Evolutionary conservation across 2,888 invertebrate species (phyloP).

Genomic region (Lasioglossum morio): DNA sequence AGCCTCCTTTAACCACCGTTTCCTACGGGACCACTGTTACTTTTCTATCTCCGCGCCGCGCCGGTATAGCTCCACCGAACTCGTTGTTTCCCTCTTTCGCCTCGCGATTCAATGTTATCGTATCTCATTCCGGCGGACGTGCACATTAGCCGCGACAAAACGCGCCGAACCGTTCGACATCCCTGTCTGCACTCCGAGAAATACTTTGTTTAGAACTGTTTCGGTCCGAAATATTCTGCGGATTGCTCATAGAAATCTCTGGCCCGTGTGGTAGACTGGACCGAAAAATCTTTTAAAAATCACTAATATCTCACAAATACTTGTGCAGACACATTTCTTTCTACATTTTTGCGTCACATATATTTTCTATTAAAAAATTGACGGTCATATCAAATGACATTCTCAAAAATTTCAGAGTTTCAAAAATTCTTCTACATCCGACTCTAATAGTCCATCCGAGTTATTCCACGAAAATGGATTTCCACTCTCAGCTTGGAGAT

Average conservation of each 20-base stretch:
- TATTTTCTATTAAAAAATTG: no score
- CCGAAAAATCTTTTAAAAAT: no score
- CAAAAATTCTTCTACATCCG: not conserved
- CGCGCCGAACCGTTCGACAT: not conserved
- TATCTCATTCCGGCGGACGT: not conserved
- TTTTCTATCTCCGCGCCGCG: slow-evolving; percentile 46
- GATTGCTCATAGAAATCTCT: not conserved
- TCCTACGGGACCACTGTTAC: slow-evolving; percentile 50
- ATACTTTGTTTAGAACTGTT: not conserved
- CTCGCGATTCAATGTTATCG: not conserved
- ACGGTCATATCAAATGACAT: no score
- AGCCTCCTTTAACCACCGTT: slow-evolving; percentile 67
- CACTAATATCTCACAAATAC: no score
- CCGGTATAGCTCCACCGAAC: slow-evolving; percentile 2
- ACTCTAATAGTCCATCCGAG: not conserved
- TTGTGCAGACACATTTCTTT: no score
- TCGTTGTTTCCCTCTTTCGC: not conserved
- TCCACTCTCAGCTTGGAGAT: not conserved
- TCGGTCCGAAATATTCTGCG: not conserved
- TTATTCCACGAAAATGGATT: not conserved
- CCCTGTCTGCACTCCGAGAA: no score
- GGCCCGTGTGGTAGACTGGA: no score
- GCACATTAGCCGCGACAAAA: slow-evolving; percentile 8
- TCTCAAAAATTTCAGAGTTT: not conserved
- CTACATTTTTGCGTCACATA: no score